Evolutionary conservation across 53 echinoderm and acorn worm genomes (phyloP).

Genomic region (Echinarachnius parma): DNA sequence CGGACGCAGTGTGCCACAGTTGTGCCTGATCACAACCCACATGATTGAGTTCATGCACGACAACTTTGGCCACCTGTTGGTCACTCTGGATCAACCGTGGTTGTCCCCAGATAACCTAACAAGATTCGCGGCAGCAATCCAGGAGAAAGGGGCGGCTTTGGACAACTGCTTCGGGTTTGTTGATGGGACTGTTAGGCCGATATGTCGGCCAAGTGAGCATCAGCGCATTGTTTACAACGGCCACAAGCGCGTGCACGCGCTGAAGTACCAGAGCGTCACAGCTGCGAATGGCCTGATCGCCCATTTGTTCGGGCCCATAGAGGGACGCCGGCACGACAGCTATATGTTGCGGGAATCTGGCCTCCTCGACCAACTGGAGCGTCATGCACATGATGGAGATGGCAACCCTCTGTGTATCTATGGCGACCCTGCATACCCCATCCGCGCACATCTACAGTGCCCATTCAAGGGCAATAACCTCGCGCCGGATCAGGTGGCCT

Average conservation of each 20-base stretch:
- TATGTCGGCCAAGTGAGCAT: slow-evolving; percentile 38
- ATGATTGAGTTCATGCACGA: slow-evolving; percentile 30
- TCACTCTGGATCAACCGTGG: slow-evolving; percentile 30
- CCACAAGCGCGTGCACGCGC: slow-evolving; percentile 52
- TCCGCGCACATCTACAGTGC: slow-evolving; percentile 53
- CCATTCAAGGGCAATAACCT: slow-evolving; percentile 47
- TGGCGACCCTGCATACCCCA: slow-evolving; percentile 67
- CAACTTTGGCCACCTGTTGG: slow-evolving; percentile 7
- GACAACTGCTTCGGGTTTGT: slow-evolving; percentile 46
- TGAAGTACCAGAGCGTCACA: slow-evolving; percentile 47
- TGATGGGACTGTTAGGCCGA: slow-evolving; percentile 48
- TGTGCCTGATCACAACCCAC: slow-evolving; percentile 33
- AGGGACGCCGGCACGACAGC: slow-evolving; percentile 49
- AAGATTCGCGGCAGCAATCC: slow-evolving; percentile 13
- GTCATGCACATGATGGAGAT: slow-evolving; percentile 27
- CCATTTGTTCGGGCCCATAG: slow-evolving; percentile 46
- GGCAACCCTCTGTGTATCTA: slow-evolving; percentile 51
- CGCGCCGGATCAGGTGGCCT: slow-evolving; percentile 44
- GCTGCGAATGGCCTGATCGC: slow-evolving; percentile 53
- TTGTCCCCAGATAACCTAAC: slow-evolving; percentile 30
- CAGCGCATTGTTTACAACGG: slow-evolving; percentile 58
- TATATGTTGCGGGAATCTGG: slow-evolving; percentile 48
- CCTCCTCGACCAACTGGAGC: slow-evolving; percentile 39
- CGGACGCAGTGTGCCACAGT: slow-evolving; percentile 38
- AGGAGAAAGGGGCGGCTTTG: slow-evolving; percentile 29